These are phyloP conservation scores for Porites rus DNA, from an alignment of 92 coral and sea anemone species.

Conservation along the genomic window DNA sequence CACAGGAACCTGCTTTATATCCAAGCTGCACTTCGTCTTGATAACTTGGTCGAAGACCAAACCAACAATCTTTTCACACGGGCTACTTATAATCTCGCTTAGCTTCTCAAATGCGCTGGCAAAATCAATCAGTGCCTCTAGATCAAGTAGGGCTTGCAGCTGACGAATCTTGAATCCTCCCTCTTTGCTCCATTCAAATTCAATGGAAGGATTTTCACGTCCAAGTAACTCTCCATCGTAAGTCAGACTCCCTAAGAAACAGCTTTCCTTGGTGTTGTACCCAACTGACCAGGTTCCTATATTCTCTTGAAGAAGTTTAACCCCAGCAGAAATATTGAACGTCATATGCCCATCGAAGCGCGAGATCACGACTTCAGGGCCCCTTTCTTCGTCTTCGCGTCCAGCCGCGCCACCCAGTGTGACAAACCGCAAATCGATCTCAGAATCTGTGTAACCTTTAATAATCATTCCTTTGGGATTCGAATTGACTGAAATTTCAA, in stretches of 20 bases:
- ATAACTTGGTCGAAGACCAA: constrained; percentile 11
- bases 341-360: constrained; percentile 1
- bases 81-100: constrained; percentile 18
- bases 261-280: neutral
- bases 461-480: neutral
- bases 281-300: constrained; percentile 24
- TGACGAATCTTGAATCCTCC: constrained; percentile 17
- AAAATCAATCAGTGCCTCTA: constrained; percentile 9
- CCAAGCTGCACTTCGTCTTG: constrained; percentile 12
- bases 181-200: constrained; percentile 22
- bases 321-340: constrained; percentile 4
- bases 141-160: constrained; percentile 4
- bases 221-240: constrained; percentile 25
- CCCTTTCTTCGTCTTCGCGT: neutral
- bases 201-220: neutral
- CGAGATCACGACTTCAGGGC: constrained; percentile 24
- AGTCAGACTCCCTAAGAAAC: constrained; percentile 1
- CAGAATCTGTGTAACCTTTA: constrained; percentile 17
- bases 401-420: neutral
- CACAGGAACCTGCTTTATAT: neutral
- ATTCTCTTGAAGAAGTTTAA: constrained; percentile 28
- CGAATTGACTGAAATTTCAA: neutral
- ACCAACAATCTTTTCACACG: constrained; percentile 18
- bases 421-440: constrained; percentile 22
- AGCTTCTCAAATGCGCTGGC: constrained; percentile 21